These are phyloP conservation scores for Zosterops pallidus DNA, from an alignment of 2,113 vertebrate species.

Conservation along the genomic window DNA sequence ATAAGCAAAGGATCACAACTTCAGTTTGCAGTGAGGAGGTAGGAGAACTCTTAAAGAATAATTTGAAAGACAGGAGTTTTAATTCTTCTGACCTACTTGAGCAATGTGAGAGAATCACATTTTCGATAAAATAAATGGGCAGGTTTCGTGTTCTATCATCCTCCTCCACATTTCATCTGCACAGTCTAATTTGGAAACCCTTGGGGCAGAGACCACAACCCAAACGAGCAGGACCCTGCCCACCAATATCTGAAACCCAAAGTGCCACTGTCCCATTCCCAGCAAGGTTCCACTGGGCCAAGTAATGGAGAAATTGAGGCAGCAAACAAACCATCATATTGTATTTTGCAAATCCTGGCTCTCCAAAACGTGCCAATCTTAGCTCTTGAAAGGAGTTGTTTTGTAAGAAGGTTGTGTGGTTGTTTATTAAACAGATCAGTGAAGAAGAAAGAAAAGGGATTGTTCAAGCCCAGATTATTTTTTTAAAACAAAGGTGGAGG, in stretches of 20 bases:
- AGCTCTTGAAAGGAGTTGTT: neutral
- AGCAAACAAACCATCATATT: neutral
- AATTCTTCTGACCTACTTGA: neutral
- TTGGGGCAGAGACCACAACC: neutral
- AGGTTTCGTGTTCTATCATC: fast-evolving
- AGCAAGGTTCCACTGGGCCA: neutral
- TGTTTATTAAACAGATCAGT: neutral
- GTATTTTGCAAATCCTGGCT: neutral
- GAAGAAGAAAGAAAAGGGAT: neutral
- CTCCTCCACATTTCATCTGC: fast-evolving
- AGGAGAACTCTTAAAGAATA: neutral
- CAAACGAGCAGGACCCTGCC: neutral
- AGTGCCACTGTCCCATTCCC: neutral
- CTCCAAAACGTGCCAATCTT: neutral
- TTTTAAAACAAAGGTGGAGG: neutral
- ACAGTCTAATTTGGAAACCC: neutral
- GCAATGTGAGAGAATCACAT: fast-evolving
- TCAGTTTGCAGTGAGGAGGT: neutral
- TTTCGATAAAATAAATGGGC: neutral
- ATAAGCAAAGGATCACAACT: neutral
- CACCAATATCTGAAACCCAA: neutral
- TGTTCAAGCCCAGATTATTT: neutral
- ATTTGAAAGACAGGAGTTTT: neutral
- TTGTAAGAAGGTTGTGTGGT: neutral
- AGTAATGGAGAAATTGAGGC: neutral